Base-by-base conservation (phyloP, 2,888 invertebrate species). In the Ichneumoninae sp. region DNA sequence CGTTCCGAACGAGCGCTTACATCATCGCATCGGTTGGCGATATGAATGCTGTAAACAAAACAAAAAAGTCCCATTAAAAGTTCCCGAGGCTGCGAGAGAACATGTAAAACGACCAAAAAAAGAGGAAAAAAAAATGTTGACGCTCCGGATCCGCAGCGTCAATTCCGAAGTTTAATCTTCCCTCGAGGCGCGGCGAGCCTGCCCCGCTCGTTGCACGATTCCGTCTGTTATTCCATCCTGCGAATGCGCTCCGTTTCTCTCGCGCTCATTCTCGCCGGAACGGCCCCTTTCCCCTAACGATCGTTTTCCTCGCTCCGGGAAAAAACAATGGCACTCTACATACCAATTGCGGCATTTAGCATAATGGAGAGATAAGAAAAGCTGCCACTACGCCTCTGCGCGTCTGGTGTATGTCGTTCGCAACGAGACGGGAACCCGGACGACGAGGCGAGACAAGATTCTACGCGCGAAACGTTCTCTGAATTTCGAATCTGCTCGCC, bases 271-370 rank as follows among this genome's bases (percentile, higher is more conserved):
- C 75, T 75, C 70, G 50, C 74, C 70, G 50, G 71, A 82, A 82
- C 82, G 82, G 66, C 69, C 3, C 57, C 76, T 80, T 78, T 86
- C 80, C 85, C 86, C 62, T 80, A 86, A 86, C 78, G 86, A 82
- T 52, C 84, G 60, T 86, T 84, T 71, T 75, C 84, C 66, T 81
- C 75, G 75, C 74, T 80, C 76, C 54, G 80, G 82, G 16, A 47
- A 86, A 86, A 87, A 87, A 87, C 87, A 82, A 84, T 82, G 82
- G 79, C 83, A 86, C 74, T 86, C 84, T 86, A 87, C 84, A 83
- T 87, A 86, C 84, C 84, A 86, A 86, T 86, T 86, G 86, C 81
- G 82, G 75, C 78, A 83, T 85, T 86, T 85, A 85, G 80, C 86
- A 86, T 86, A 86, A 85, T 86, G 79, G 82, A 78, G 83, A 84